A percentile compares a stretch with the other conserved stretches of the same genome.
phyloP scores from a whole-genome alignment of 2,113 vertebrate species.

The Cyanistes caeruleus region DNA sequence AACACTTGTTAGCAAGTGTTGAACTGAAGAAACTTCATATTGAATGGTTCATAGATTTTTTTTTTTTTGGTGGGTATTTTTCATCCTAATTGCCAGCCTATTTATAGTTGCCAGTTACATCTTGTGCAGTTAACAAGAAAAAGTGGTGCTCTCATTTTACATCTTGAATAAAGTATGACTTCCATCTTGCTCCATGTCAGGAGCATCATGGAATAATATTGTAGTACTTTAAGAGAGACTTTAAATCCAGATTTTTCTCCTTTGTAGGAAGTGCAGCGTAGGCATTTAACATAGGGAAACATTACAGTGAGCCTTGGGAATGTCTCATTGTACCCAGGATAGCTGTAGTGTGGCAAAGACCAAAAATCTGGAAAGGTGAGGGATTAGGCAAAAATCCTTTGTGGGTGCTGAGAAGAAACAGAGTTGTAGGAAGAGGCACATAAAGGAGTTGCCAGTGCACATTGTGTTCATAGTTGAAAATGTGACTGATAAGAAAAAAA shows the following conservation, averaged over 20 bases:
- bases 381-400: neutral
- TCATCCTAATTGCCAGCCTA: neutral
- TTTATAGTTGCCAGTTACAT: neutral
- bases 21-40: neutral
- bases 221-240: neutral
- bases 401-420: neutral
- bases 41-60: neutral
- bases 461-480: neutral
- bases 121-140: neutral
- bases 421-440: rapidly evolving
- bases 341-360: neutral
- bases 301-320: neutral
- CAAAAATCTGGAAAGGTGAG: neutral
- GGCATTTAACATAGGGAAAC: neutral
- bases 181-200: constrained; percentile 41
- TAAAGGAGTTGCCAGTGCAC: neutral
- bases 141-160: neutral
- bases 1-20: neutral
- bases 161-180: neutral
- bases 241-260: neutral
- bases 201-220: constrained; percentile 21
- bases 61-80: neutral
- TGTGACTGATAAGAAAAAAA: neutral
- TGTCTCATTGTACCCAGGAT: neutral
- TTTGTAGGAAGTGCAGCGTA: neutral